Base-by-base conservation (phyloP, 1,140 invertebrate species). In the Mactra quadrangularis region DNA sequence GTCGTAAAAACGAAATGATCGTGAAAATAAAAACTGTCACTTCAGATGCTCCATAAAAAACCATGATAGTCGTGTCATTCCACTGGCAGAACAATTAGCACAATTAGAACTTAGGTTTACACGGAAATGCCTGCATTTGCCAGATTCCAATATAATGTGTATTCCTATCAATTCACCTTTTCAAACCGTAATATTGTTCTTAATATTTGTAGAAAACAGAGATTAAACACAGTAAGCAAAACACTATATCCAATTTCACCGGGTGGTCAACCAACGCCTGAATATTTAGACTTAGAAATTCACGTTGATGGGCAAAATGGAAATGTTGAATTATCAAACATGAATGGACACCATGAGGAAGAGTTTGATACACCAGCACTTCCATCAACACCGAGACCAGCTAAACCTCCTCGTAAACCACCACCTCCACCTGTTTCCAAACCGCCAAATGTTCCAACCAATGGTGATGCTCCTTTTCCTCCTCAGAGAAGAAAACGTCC, bases 241-340 rank as follows among this genome's bases (percentile, higher is more conserved):
- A 60, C 57, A 1, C 31, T 60, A 1, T 60, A 60, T n/a, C 57
- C 57, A 19, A 60, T 60, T 15, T 33, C 57, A 33, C 31, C 57
- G 6, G 31, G 31, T 17, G 27, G 1, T 33, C 27, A 60, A 3
- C 3, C 1, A 3, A 6, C 38, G 6, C 27, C 31, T 31, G 57
- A 60, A n/a, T 60, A 60, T 31, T 9, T 35, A 33, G 57, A 60
- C 57, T 13, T 60, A 1, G 57, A 60, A 60, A 15, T 2, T 7
- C 27, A 31, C 33, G 4, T 13, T 33, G 15, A 13, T 3, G 33
- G 33, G n/a, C 31, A 19, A 15, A 25, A 25, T 25, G 11, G 33
- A 1, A 33, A 35, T 27, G 57, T 60, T 35, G 29, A 60, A 60
- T 15, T 60, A 6, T 33, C 29, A 15, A 6, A 60, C 6, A 60